Evolutionary conservation across 2,113 vertebrate species (phyloP).

Genomic region (Vombatus ursinus): DNA sequence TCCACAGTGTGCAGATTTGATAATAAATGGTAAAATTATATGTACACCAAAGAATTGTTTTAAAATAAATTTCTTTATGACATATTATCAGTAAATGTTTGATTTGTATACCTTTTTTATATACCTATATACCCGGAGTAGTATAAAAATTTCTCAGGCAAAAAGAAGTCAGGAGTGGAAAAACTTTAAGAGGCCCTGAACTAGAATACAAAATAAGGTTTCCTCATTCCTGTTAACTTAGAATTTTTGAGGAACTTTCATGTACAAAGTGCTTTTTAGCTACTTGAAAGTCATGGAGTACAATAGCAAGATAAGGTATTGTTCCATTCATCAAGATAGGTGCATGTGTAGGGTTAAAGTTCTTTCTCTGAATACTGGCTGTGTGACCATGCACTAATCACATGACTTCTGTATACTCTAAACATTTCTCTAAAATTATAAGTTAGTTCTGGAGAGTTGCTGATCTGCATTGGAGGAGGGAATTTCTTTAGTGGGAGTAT

Average conservation of each 20-base stretch:
- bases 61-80: too few relatives aligned
- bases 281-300: constrained; percentile 72
- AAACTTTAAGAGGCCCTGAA: too few relatives aligned
- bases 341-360: constrained; percentile 71
- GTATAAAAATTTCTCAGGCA: too few relatives aligned
- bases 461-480: background rate
- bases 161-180: too few relatives aligned
- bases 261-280: constrained; percentile 67
- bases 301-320: constrained; percentile 62
- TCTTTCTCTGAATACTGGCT: constrained; percentile 35
- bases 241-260: constrained; percentile 74
- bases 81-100: too few relatives aligned
- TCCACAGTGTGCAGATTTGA: too few relatives aligned
- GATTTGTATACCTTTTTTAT: too few relatives aligned
- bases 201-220: constrained; percentile 57
- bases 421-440: background rate
- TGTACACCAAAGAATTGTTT: too few relatives aligned
- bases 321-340: constrained; percentile 67
- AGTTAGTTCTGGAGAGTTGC: background rate
- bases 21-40: too few relatives aligned
- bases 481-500: background rate
- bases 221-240: constrained; percentile 76
- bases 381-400: background rate
- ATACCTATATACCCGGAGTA: too few relatives aligned
- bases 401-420: background rate